A percentile compares a stretch with the other conserved stretches of the same genome.
These are phyloP conservation scores for Orientallactaga bullata DNA, from an alignment of 2,113 vertebrate species.

Conservation along the genomic window DNA sequence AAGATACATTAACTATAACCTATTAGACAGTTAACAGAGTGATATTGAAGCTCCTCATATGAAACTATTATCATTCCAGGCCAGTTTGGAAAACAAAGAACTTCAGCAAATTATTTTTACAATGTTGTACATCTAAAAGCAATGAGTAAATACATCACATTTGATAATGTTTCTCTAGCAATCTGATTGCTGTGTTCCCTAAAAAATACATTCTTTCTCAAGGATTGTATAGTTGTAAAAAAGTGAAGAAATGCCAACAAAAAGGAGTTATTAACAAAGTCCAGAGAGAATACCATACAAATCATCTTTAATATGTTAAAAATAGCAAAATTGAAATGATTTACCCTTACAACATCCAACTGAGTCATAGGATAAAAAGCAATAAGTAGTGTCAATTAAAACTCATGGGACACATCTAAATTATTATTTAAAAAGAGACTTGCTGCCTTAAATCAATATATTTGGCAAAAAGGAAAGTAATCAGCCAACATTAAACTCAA, in stretches of 20 bases:
- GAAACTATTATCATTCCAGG: not conserved
- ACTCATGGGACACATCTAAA: not conserved
- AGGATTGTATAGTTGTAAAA: not conserved
- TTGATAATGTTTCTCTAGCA: not conserved
- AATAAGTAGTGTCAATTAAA: slow-evolving; percentile 29
- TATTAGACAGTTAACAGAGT: not conserved
- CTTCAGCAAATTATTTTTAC: not conserved
- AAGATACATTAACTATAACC: not conserved
- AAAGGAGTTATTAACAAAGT: not conserved
- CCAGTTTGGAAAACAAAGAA: not conserved
- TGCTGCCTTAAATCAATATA: not conserved
- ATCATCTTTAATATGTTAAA: not conserved
- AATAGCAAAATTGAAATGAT: not conserved
- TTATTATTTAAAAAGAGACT: not conserved
- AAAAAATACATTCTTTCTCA: not conserved
- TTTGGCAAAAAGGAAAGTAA: not conserved
- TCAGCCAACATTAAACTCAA: not conserved
- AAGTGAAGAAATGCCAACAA: not conserved
- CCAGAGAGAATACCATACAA: not conserved
- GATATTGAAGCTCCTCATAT: not conserved
- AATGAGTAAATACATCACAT: not conserved
- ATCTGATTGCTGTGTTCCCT: not conserved
- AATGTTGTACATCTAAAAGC: not conserved
- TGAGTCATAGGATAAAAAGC: not conserved
- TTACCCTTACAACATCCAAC: not conserved